A percentile compares a stretch with the other conserved stretches of the same genome.
Conservation (phyloP, 2,797 vertebrate species). For the Chlorospingus semifuscus region DNA sequence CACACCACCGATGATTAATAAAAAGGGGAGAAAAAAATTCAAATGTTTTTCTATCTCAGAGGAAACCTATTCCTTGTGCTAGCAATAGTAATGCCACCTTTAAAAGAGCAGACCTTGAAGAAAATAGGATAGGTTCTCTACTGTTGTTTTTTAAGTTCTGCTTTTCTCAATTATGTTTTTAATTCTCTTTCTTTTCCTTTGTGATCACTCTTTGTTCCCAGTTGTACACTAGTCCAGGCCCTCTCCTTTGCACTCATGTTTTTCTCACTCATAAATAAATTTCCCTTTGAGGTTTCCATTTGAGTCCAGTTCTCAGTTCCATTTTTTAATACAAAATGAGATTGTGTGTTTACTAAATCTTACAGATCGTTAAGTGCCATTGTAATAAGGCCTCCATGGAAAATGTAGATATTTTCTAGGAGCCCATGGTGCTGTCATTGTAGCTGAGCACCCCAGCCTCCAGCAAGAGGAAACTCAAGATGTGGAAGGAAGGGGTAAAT, state of each 20-base stretch:
- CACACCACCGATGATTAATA: constrained; percentile 24
- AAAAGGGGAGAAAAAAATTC: constrained; percentile 3
- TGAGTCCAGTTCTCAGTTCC: background rate
- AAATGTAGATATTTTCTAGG: background rate
- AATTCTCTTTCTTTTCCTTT: constrained; percentile 10
- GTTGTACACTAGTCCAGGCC: background rate
- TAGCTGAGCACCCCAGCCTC: background rate
- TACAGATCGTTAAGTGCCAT: background rate
- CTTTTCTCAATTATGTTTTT: constrained; percentile 23
- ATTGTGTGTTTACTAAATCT: constrained; percentile 28
- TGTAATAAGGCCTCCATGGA: background rate
- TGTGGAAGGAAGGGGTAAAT: background rate
- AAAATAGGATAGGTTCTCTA: background rate
- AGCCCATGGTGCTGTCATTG: background rate
- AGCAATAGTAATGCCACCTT: constrained; percentile 16
- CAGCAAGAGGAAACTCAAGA: constrained; percentile 10
- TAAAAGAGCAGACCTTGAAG: background rate
- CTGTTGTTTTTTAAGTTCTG: background rate
- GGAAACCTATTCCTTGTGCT: constrained; percentile 21
- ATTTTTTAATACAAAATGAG: constrained; percentile 12
- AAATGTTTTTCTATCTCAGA: constrained; percentile 44
- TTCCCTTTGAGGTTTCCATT: constrained; percentile 20
- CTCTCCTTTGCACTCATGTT: background rate
- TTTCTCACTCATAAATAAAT: constrained; percentile 9
- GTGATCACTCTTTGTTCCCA: background rate